A percentile compares a stretch with the other conserved stretches of the same genome.
phyloP scores from a whole-genome alignment of 2,113 vertebrate species.

The Entelurus aequoreus region DNA sequence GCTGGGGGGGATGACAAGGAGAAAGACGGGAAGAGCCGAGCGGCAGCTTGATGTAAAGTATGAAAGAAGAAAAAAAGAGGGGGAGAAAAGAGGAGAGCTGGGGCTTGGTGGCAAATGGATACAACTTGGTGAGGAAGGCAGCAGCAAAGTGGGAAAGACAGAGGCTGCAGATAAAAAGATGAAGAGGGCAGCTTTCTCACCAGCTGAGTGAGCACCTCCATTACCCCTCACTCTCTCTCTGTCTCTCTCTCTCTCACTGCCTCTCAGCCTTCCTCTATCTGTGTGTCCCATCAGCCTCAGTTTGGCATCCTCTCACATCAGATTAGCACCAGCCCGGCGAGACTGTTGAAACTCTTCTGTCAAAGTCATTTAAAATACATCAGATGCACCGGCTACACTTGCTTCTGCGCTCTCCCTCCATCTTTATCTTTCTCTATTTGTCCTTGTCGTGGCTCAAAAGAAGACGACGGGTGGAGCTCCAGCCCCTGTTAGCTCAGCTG shows the following conservation, averaged over 20 bases:
- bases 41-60: constrained; percentile 43
- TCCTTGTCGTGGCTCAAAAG: constrained; percentile 60
- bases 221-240: constrained; percentile 54
- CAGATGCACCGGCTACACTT: constrained; percentile 42
- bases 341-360: constrained; percentile 70
- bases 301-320: constrained; percentile 72
- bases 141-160: constrained; percentile 57
- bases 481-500: constrained; percentile 42
- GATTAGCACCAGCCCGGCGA: constrained; percentile 70
- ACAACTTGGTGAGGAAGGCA: constrained; percentile 54
- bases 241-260: constrained; percentile 18
- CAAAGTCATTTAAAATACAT: constrained; percentile 76
- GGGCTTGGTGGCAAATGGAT: constrained; percentile 58
- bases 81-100: constrained; percentile 22
- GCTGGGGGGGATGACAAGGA: constrained; percentile 24
- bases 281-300: constrained; percentile 66
- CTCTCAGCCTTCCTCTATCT: constrained; percentile 53
- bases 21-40: constrained; percentile 41
- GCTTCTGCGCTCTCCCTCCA: constrained; percentile 36
- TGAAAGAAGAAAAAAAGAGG: constrained; percentile 38
- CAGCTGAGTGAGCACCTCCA: constrained; percentile 71
- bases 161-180: constrained; percentile 61
- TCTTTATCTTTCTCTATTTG: constrained; percentile 43
- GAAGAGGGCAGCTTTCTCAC: constrained; percentile 68
- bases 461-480: constrained; percentile 36